These are phyloP conservation scores for Suncus etruscus DNA, from an alignment of 2,113 vertebrate species.

Conservation along the genomic window DNA sequence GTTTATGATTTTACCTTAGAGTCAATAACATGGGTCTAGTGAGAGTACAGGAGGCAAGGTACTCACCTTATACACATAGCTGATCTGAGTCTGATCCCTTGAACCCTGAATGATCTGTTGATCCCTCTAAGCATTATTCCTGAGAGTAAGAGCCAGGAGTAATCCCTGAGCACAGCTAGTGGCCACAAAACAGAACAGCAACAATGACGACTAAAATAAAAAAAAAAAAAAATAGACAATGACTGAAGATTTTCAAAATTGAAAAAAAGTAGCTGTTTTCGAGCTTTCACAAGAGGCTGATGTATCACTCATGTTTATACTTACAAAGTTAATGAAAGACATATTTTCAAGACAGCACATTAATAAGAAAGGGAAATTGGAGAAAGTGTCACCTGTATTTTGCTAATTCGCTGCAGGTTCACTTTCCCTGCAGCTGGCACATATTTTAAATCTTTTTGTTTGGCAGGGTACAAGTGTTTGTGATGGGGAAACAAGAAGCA, in stretches of 20 bases:
- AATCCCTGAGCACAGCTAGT: no score
- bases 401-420: slow-evolving; percentile 81
- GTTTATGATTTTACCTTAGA: slow-evolving; percentile 29
- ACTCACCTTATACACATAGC: no score
- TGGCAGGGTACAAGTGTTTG: slow-evolving; percentile 73
- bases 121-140: no score
- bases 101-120: no score
- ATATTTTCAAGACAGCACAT: slow-evolving; percentile 73
- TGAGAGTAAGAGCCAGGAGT: no score
- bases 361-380: slow-evolving; percentile 81
- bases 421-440: slow-evolving; percentile 81
- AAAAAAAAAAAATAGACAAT: no score
- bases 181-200: no score
- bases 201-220: no score
- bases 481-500: slow-evolving; percentile 75
- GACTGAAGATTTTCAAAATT: slow-evolving; percentile 63
- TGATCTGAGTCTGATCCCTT: no score
- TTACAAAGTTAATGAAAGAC: slow-evolving; percentile 79
- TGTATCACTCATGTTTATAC: slow-evolving; percentile 33
- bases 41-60: no score
- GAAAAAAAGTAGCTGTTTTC: slow-evolving; percentile 61
- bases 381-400: slow-evolving; percentile 76
- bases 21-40: no score
- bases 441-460: slow-evolving; percentile 83
- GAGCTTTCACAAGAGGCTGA: slow-evolving; percentile 64